Evolutionary conservation across 2,797 vertebrate species (phyloP).

Genomic region (Atherinosoma microstoma): DNA sequence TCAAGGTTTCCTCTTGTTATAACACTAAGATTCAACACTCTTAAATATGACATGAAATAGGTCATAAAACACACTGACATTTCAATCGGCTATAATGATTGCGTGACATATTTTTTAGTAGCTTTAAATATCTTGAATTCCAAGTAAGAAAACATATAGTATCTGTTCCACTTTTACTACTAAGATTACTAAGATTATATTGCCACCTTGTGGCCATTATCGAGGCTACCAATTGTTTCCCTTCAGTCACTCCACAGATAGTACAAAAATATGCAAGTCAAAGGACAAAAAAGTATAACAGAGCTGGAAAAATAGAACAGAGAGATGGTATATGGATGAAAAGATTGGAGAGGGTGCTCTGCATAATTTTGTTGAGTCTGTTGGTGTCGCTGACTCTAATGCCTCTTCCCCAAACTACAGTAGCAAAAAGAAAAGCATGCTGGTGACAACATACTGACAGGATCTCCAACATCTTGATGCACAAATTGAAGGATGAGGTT

Average conservation of each 20-base stretch:
- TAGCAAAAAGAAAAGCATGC: no score
- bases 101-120: neutral
- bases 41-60: neutral
- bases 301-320: no score
- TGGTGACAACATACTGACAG: no score
- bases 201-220: conserved; percentile 74
- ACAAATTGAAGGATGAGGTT: no score
- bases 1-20: neutral
- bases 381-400: no score
- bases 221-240: conserved; percentile 5
- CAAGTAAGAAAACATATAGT: neutral
- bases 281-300: no score
- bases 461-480: no score
- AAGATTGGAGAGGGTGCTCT: no score
- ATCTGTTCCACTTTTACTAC: neutral
- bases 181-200: conserved; percentile 58
- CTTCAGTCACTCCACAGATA: neutral
- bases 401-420: no score
- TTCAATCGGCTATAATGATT: neutral
- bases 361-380: no score
- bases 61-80: neutral
- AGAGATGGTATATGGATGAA: no score
- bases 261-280: neutral
- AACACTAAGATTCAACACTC: neutral
- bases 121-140: neutral